Conservation (phyloP, 2,888 invertebrate genomes). For the Hartigia nigra region DNA sequence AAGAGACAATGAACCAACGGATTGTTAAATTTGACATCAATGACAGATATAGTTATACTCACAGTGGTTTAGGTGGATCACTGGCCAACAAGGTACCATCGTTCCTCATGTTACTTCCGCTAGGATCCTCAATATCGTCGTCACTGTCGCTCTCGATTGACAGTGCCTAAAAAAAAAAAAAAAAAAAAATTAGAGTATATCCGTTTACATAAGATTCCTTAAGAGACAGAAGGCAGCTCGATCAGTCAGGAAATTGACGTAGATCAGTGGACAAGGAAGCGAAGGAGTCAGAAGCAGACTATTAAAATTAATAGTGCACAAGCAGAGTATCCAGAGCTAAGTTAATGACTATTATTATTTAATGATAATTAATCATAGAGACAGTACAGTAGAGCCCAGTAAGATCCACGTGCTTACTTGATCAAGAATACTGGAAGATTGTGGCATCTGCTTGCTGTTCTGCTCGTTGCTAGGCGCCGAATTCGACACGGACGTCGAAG, state of each 20-base stretch:
- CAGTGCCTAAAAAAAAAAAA: conserved; percentile 50
- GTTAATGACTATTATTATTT: not conserved
- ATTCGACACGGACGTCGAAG: conserved; percentile 51
- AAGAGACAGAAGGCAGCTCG: not conserved
- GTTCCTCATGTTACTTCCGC: conserved; percentile 83
- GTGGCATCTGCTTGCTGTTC: conserved; percentile 62
- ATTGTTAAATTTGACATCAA: conserved; percentile 6
- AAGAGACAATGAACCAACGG: conserved; percentile 17
- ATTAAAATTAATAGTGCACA: not conserved
- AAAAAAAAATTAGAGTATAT: not conserved
- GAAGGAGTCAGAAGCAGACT: not conserved
- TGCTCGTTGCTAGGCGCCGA: conserved; percentile 55
- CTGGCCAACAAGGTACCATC: conserved; percentile 96
- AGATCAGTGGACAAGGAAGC: not conserved
- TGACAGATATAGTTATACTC: conserved; percentile 67
- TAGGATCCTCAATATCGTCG: conserved; percentile 85
- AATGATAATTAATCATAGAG: not conserved
- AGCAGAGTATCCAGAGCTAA: not conserved
- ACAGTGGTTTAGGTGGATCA: conserved; percentile 97
- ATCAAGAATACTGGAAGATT: conserved; percentile 61
- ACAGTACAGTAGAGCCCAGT: not conserved
- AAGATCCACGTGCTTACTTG: conserved; percentile 50
- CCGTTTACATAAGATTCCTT: not conserved
- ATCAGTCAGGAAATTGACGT: not conserved
- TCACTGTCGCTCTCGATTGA: conserved; percentile 72